These are phyloP conservation scores for Jordanella pulchra DNA, from an alignment of 2,797 vertebrate species.

Conservation along the genomic window DNA sequence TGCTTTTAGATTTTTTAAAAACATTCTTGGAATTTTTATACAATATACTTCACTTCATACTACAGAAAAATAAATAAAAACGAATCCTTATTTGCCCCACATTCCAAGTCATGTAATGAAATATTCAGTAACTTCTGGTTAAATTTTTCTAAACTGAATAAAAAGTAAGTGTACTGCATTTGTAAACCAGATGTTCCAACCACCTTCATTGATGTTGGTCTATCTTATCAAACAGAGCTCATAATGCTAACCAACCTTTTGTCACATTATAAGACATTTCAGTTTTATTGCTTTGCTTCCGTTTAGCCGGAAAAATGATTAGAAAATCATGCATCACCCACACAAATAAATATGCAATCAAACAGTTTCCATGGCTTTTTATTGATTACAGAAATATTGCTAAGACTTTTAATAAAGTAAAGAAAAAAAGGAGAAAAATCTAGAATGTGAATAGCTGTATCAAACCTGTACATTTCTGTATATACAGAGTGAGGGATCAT, in stretches of 20 bases:
- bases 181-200: conserved; percentile 59
- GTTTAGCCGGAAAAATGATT: conserved; percentile 46
- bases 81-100: too few relatives aligned
- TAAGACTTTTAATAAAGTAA: conserved; percentile 70
- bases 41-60: not conserved
- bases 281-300: conserved; percentile 57
- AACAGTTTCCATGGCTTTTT: conserved; percentile 66
- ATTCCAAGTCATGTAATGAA: not conserved
- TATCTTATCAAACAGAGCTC: conserved; percentile 47
- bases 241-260: conserved; percentile 39
- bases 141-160: not conserved
- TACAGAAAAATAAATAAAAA: too few relatives aligned
- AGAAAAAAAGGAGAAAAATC: conserved; percentile 42
- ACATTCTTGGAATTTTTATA: not conserved
- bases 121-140: not conserved
- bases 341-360: conserved; percentile 53
- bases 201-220: conserved; percentile 49
- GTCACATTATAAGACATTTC: conserved; percentile 51
- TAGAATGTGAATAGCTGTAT: conserved; percentile 73
- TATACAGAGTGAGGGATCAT: conserved; percentile 70
- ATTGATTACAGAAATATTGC: conserved; percentile 79
- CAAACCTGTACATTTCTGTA: conserved; percentile 74
- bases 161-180: not conserved
- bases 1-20: not conserved
- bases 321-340: conserved; percentile 12